Evolutionary conservation across 2,113 vertebrate species (phyloP), one percentile per base, ranked within the genome.

Genomic region (Nematolebias whitei): DNA sequence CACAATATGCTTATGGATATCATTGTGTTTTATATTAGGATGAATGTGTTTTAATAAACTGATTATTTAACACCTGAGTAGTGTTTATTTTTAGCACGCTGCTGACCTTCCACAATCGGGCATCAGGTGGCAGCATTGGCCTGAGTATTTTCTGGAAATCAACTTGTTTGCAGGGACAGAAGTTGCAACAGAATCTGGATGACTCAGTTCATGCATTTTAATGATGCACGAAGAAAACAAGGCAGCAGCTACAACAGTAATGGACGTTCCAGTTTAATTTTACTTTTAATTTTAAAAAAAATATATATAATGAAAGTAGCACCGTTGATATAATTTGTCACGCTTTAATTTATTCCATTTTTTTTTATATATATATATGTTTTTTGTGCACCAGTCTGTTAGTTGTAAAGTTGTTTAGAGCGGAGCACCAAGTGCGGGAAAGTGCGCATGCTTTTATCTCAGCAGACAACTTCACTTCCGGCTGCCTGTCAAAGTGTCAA

Each of bases 401-500:
- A 26, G 26, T 10, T 29, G 14, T 53, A 55, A 12, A 12, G 4
- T 54, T 32, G 9, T 53, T 64, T 2, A 20, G 8, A 7, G 5
- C 7, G 18, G 52, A 70, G 22, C 6, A 12, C 10, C 2, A 5
- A 45, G 15, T 14, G 0, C n/a, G n/a, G 1, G 10, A n/a, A 14
- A 18, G 47, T 2, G 50, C 65, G 4, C 57, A 11, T n/a, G 40
- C 40, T 13, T 41, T 24, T 19, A 6, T 51, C 16, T 39, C 43
- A 13, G 15, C 1, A 74, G 52, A 18, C 62, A 87, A 85, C 79
- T 87, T 84, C 80, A 75, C 81, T 88, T 88, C 86, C 88, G 88
- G 41, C 55, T 43, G 85, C 63, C 82, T 84, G 88, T 87, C 84
- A 87, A 56, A 80, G 50, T 87, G 85, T 86, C 84, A 86, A 64